phyloP scores from a whole-genome alignment of 1,140 invertebrate genomes.

The Drosophila nigrodunni region DNA sequence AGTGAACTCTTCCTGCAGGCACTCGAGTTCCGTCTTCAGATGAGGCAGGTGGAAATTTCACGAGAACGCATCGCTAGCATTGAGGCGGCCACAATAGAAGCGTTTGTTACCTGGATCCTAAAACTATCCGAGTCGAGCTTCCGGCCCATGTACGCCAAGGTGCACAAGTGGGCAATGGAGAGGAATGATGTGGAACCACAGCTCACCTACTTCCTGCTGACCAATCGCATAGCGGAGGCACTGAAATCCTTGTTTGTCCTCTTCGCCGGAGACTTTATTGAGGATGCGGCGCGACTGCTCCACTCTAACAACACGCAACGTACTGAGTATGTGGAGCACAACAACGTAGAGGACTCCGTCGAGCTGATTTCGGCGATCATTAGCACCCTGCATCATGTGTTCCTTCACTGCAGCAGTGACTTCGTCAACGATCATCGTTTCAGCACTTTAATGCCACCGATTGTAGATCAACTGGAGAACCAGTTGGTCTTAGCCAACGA shows the following conservation, averaged over 20 bases:
- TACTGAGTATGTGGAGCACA: conserved; percentile 62
- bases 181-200: conserved; percentile 81
- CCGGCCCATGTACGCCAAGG: conserved; percentile 93
- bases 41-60: conserved; percentile 61
- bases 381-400: conserved; percentile 91
- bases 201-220: conserved; percentile 87
- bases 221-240: conserved; percentile 90
- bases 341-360: conserved; percentile 84
- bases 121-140: conserved; percentile 95
- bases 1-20: conserved; percentile 91
- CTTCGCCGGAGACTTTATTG: conserved; percentile 94
- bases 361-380: conserved; percentile 89
- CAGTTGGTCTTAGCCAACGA: conserved; percentile 85
- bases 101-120: conserved; percentile 91
- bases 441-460: conserved; percentile 91
- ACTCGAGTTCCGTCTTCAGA: conserved; percentile 88
- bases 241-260: conserved; percentile 95
- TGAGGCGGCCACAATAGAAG: conserved; percentile 90
- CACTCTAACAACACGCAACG: conserved; percentile 86
- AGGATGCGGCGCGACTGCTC: conserved; percentile 90
- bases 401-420: conserved; percentile 92
- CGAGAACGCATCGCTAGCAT: conserved; percentile 61
- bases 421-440: conserved; percentile 95
- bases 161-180: conserved; percentile 93
- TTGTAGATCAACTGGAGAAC: conserved; percentile 96